Percentiles rank a stretch among this genome's conserved stretches.
phyloP scores from a whole-genome alignment of 2,888 invertebrate genomes.

The Orthonevra nobilis region DNA sequence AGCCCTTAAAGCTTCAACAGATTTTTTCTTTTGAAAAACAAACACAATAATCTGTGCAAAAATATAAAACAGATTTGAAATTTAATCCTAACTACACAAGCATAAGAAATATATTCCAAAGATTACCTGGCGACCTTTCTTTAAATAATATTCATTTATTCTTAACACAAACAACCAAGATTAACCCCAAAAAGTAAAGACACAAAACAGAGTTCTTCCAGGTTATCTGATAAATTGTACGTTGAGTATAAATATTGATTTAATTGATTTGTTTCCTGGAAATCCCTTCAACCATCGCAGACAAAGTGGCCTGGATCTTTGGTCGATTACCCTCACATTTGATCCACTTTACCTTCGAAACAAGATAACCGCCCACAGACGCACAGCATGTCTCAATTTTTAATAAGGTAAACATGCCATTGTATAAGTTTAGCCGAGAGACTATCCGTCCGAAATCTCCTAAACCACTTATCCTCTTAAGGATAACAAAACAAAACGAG shows the following conservation, averaged over 20 bases:
- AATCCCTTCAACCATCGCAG: conserved; percentile 8
- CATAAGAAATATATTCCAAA: too few species aligned
- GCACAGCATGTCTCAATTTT: conserved; percentile 62
- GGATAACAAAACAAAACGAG: conserved; percentile 69
- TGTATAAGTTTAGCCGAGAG: conserved; percentile 9
- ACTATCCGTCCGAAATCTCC: conserved; percentile 39
- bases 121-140: too few species aligned
- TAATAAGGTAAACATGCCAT: conserved; percentile 67
- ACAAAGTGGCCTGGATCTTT: conserved; percentile 12
- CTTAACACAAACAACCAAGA: too few species aligned
- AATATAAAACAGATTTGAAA: too few species aligned
- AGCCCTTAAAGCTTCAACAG: too few species aligned
- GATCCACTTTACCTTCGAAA: not conserved
- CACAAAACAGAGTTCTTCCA: too few species aligned
- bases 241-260: conserved; percentile 54
- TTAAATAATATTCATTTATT: too few species aligned
- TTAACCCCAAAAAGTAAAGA: too few species aligned
- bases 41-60: too few species aligned
- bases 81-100: too few species aligned
- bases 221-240: too few species aligned
- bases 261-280: conserved; percentile 15
- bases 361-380: conserved; percentile 9
- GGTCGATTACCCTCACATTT: conserved; percentile 43
- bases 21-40: too few species aligned
- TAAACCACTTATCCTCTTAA: conserved; percentile 65